Conservation (phyloP, 2,888 invertebrate species). For the Arenicola marina region DNA sequence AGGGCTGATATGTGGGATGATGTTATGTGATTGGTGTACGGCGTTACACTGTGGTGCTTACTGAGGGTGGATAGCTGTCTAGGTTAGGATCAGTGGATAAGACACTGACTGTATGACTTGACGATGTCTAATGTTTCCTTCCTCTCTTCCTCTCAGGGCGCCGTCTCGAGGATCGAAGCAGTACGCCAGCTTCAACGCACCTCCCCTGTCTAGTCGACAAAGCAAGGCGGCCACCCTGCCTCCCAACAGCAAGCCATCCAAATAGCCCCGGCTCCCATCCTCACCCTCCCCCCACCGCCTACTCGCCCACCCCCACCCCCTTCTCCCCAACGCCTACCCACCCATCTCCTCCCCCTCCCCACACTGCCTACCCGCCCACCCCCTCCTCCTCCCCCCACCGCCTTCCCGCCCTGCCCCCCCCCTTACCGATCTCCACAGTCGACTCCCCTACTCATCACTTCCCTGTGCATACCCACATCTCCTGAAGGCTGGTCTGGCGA, state of each 20-base stretch:
- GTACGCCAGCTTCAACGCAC: conserved; percentile 27
- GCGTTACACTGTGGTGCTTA: too few species aligned
- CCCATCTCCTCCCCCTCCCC: neutral
- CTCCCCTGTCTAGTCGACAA: conserved; percentile 12
- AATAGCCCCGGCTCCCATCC: conserved; percentile 13
- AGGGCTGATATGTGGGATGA: too few species aligned
- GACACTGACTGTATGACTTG: neutral
- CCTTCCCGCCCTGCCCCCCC: too few species aligned
- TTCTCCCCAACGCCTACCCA: neutral
- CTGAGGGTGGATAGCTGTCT: neutral
- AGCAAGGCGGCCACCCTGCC: conserved; percentile 66
- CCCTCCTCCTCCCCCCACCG: too few species aligned
- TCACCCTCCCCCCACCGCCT: neutral
- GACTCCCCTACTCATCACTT: too few species aligned
- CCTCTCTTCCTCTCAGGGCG: conserved; percentile 2
- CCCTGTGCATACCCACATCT: too few species aligned
- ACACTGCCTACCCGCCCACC: neutral
- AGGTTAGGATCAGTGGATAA: neutral
- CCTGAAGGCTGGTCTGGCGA: too few species aligned
- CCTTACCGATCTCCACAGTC: too few species aligned
- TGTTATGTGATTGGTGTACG: too few species aligned
- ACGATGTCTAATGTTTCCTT: neutral
- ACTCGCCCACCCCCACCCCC: neutral
- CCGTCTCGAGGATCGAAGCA: conserved; percentile 26
- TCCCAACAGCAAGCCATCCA: conserved; percentile 33